Conservation (phyloP, 2,797 vertebrate genomes). For the Remorina albescens region DNA sequence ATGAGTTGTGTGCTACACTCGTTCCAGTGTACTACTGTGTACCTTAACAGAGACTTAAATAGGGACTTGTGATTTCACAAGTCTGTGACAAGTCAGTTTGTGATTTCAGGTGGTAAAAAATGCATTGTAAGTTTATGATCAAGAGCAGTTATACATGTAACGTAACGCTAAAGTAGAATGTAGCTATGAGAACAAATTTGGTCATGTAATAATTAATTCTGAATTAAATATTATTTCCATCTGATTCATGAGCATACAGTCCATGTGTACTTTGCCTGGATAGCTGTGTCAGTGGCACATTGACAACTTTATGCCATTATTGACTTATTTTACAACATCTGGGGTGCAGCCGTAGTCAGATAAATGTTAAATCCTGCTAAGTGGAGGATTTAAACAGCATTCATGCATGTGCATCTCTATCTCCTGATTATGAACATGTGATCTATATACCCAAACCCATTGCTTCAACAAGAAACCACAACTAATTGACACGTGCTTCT, state of each 20-base stretch:
- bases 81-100: too few relatives aligned
- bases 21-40: not conserved
- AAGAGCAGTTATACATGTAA: too few relatives aligned
- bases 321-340: conserved; percentile 43
- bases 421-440: conserved; percentile 35
- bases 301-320: conserved; percentile 21
- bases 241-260: not conserved
- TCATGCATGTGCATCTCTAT: conserved; percentile 9
- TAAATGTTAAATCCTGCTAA: conserved; percentile 37
- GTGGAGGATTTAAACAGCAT: conserved; percentile 20
- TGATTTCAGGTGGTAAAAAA: not conserved
- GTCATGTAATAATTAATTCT: not conserved
- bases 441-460: conserved; percentile 18
- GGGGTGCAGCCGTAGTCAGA: conserved; percentile 4
- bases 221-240: not conserved
- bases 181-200: too few relatives aligned
- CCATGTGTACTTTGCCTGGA: conserved; percentile 15
- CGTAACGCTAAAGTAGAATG: not conserved
- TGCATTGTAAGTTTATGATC: too few relatives aligned
- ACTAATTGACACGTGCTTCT: not conserved
- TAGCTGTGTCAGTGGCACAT: conserved; percentile 22
- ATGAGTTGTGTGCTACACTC: conserved; percentile 35
- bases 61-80: not conserved
- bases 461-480: conserved; percentile 6
- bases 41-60: not conserved